Evolutionary conservation across 35 echinoderm and acorn worm species (phyloP).

Genomic region (Heliocidaris tuberculata): DNA sequence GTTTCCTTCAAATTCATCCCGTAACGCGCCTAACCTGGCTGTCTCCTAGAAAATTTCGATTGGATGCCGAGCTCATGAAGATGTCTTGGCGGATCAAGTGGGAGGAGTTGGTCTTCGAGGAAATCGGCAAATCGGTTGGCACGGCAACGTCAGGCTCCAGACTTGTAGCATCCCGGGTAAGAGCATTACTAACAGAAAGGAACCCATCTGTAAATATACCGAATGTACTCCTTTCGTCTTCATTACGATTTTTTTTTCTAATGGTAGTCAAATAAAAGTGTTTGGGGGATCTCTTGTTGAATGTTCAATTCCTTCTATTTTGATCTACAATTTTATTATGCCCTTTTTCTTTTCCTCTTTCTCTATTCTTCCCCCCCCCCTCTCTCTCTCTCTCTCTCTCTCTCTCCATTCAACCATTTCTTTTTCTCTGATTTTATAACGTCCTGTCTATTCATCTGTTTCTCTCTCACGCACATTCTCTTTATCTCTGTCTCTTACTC

Average conservation of each 20-base stretch:
- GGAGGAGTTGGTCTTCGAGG: conserved; percentile 41
- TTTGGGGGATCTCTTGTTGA: not conserved
- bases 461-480: no score
- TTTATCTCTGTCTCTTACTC: no score
- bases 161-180: conserved; percentile 10
- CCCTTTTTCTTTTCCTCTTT: not conserved
- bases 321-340: not conserved
- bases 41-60: conserved; percentile 42
- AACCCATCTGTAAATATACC: not conserved
- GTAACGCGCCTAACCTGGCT: not conserved
- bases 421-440: no score
- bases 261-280: not conserved
- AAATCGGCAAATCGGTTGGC: conserved; percentile 37
- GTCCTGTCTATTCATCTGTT: no score
- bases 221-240: not conserved
- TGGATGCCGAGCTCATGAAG: conserved; percentile 55
- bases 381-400: not conserved
- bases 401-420: no score
- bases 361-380: not conserved
- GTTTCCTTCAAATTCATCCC: not conserved
- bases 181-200: not conserved
- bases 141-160: conserved; percentile 35
- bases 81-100: conserved; percentile 52
- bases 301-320: not conserved
- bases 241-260: not conserved